Conservation (phyloP, 2,113 vertebrate species). For the Paracanthobrama guichenoti region DNA sequence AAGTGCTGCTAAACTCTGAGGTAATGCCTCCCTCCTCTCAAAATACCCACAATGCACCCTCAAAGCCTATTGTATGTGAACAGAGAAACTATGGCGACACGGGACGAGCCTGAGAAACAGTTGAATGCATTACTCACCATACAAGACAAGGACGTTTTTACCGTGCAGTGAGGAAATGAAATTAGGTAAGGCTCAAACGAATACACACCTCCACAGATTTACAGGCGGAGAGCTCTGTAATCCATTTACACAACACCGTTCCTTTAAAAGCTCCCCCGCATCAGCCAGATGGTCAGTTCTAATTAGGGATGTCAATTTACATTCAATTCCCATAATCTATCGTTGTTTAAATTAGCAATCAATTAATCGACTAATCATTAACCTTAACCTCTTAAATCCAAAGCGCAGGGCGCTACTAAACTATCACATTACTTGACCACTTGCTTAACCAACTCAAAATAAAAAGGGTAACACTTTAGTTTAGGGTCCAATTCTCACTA, state of each 20-base stretch:
- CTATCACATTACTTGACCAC: too few species aligned
- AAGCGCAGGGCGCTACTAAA: too few species aligned
- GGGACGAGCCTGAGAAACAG: not conserved
- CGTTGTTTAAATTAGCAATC: too few species aligned
- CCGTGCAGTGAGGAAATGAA: not conserved
- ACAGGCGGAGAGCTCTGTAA: slow-evolving; percentile 4
- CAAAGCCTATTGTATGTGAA: not conserved
- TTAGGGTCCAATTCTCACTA: too few species aligned
- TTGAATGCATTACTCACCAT: slow-evolving; percentile 23
- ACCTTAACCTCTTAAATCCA: too few species aligned
- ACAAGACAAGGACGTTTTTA: slow-evolving; percentile 8
- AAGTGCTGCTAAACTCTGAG: slow-evolving; percentile 36
- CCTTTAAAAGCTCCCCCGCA: not conserved
- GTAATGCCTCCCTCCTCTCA: slow-evolving; percentile 23
- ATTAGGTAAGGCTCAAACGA: slow-evolving; percentile 18
- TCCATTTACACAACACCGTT: slow-evolving; percentile 3
- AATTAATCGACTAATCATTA: too few species aligned
- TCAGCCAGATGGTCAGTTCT: not conserved
- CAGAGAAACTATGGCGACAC: not conserved
- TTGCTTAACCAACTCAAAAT: too few species aligned
- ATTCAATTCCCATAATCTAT: too few species aligned
- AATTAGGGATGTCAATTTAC: too few species aligned
- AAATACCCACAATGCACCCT: slow-evolving; percentile 34
- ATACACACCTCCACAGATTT: slow-evolving; percentile 31
- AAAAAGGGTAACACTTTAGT: too few species aligned